phyloP scores from a whole-genome alignment of 2,888 invertebrate genomes.

The Hylaea fasciaria region DNA sequence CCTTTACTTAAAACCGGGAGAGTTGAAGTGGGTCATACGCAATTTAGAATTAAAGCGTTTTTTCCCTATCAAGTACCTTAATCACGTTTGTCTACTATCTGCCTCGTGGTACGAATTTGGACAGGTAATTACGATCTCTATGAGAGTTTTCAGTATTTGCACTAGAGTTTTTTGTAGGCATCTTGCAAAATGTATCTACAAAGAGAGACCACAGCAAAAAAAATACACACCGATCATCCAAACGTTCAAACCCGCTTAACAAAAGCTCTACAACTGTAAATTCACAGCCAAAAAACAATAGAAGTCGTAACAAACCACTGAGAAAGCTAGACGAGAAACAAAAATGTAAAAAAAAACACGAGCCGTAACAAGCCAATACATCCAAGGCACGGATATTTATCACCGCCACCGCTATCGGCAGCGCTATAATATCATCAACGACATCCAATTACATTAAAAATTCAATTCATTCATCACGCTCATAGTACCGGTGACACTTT shows the following conservation, averaged over 20 bases:
- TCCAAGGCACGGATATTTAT: constrained; percentile 50
- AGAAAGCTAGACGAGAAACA: constrained; percentile 14
- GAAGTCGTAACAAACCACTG: constrained; percentile 3
- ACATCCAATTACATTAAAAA: constrained; percentile 73
- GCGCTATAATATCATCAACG: constrained; percentile 57
- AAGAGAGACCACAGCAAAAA: background rate
- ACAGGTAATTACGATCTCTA: too few relatives aligned
- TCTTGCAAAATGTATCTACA: background rate
- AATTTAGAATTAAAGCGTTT: too few relatives aligned
- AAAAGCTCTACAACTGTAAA: background rate
- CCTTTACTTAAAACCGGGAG: too few relatives aligned
- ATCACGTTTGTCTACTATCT: too few relatives aligned
- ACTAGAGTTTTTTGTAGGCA: background rate
- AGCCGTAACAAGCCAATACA: constrained; percentile 44
- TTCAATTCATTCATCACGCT: constrained; percentile 69
- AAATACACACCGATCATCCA: background rate
- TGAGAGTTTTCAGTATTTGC: background rate
- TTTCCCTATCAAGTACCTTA: too few relatives aligned
- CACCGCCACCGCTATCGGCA: constrained; percentile 46
- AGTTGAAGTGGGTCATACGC: too few relatives aligned
- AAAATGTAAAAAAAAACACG: constrained; percentile 36
- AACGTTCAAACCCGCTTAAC: background rate
- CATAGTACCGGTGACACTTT: constrained; percentile 60
- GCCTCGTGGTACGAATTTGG: too few relatives aligned
- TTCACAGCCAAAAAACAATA: constrained; percentile 10